phyloP scores from a whole-genome alignment of 2,888 invertebrate genomes.

The Ochropleura leucogaster region DNA sequence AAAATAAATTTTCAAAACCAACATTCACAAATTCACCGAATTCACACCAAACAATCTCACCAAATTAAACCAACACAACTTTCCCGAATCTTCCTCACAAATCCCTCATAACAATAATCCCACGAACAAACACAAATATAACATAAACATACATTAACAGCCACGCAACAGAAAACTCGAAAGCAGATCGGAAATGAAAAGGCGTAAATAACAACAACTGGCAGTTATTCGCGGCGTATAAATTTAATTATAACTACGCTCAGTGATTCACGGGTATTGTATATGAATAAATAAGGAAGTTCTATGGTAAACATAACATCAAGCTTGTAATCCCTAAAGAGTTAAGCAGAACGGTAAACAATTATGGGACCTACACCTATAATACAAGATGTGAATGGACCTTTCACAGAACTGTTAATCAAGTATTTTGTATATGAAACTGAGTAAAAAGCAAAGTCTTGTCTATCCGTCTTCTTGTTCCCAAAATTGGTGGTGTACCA shows the following conservation, averaged over 20 bases:
- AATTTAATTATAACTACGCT: constrained; percentile 82
- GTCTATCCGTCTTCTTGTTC: too few relatives aligned
- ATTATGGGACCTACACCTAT: background rate
- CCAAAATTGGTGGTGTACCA: too few relatives aligned
- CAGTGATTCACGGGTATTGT: constrained; percentile 69
- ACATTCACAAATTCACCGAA: background rate
- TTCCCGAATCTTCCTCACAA: background rate
- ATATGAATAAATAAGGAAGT: constrained; percentile 64
- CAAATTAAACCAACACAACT: background rate
- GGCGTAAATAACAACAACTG: constrained; percentile 78
- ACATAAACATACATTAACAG: constrained; percentile 60
- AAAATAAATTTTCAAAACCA: background rate
- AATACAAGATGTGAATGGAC: too few relatives aligned
- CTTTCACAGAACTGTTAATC: too few relatives aligned
- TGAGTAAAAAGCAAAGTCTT: too few relatives aligned
- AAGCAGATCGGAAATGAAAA: constrained; percentile 80
- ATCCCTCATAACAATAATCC: constrained; percentile 24
- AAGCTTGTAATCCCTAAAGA: background rate
- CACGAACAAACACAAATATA: constrained; percentile 41
- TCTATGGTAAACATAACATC: background rate
- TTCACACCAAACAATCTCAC: background rate
- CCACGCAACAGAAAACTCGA: constrained; percentile 70
- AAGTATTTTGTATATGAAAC: too few relatives aligned
- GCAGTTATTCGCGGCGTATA: constrained; percentile 81
- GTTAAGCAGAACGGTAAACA: background rate